A percentile compares a stretch with the other conserved stretches of the same genome.
These are phyloP conservation scores for Mus minutoides DNA, from an alignment of 2,797 vertebrate species.

Conservation along the genomic window DNA sequence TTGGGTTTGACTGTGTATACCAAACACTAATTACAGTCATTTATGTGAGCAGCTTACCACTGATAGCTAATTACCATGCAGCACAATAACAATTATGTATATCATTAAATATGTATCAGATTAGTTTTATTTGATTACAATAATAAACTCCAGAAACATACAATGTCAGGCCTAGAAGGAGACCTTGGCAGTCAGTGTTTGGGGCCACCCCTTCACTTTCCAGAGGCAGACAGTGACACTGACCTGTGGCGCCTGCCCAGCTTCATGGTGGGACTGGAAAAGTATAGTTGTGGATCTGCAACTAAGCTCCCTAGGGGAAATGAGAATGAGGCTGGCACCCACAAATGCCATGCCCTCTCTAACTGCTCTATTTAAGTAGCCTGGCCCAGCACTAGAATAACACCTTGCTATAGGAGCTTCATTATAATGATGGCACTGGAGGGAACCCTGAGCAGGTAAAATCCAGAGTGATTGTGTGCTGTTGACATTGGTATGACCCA, in stretches of 20 bases:
- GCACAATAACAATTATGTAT: conserved; percentile 77
- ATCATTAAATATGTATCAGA: conserved; percentile 81
- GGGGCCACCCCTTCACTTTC: not conserved
- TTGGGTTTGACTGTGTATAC: conserved; percentile 62
- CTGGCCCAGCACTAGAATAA: too few relatives aligned
- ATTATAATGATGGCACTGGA: not conserved
- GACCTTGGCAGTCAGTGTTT: conserved; percentile 30
- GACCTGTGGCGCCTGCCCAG: not conserved
- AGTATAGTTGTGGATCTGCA: not conserved
- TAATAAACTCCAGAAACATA: conserved; percentile 69
- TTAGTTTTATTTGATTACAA: conserved; percentile 74
- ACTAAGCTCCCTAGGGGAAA: not conserved
- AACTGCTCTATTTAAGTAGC: not conserved
- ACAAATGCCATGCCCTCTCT: not conserved
- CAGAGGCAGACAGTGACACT: conserved; percentile 23
- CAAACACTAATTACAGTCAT: conserved; percentile 77
- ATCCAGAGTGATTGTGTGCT: not conserved
- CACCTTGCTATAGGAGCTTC: not conserved
- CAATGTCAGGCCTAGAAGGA: conserved; percentile 5
- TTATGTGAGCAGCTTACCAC: conserved; percentile 71
- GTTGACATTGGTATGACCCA: not conserved
- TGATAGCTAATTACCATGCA: conserved; percentile 77
- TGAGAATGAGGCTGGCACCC: not conserved
- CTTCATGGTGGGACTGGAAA: not conserved
- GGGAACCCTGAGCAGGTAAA: not conserved